Evolutionary conservation across 2,888 invertebrate species (phyloP), one percentile per base, ranked within the genome.

Genomic region (Erebia palarica): DNA sequence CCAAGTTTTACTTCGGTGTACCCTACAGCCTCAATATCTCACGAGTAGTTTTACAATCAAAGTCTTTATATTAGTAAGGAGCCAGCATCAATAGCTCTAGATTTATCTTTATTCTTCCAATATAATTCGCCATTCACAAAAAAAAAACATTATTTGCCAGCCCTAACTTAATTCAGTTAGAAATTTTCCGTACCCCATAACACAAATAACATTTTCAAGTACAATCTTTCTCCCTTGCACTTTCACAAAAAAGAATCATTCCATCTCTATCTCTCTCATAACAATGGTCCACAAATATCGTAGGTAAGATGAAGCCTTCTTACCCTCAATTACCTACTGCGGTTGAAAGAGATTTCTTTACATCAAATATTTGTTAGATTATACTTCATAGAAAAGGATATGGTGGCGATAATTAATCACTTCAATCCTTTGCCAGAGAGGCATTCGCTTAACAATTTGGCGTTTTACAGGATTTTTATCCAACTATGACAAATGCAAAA

Each of bases 291-390:
- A 53, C 16, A 51, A 64, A 64, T 51, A 53, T 65, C 2, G n/a
- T 13, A n/a, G 14, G 27, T 27, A 64, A 65, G 53, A 36, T 36
- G 53, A 36, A 49, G 36, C 49, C 51, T 21, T 55, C 65, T 49
- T 36, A 42, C 51, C 65, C 65, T 65, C 53, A 68, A 70, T 59
- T 65, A 65, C 64, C 57, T 61, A 10, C 16, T 16, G 47, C 11
- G 47, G 69, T 69, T 65, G 58, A 55, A 74, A 65, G 64, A 70
- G 71, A 70, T 73, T 72, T 73, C 75, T 69, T 72, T 76, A 73
- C 73, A 75, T 75, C 73, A 69, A 72, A 71, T 69, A 76, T 75
- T 75, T 73, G 75, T 76, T 76, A 68, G 70, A 65, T 76, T 73
- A 72, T 69, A 75, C 72, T 63, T 44, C 36, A 27, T 63, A 63